phyloP scores from a whole-genome alignment of 2,113 vertebrate species.

The Labeo rohita region DNA sequence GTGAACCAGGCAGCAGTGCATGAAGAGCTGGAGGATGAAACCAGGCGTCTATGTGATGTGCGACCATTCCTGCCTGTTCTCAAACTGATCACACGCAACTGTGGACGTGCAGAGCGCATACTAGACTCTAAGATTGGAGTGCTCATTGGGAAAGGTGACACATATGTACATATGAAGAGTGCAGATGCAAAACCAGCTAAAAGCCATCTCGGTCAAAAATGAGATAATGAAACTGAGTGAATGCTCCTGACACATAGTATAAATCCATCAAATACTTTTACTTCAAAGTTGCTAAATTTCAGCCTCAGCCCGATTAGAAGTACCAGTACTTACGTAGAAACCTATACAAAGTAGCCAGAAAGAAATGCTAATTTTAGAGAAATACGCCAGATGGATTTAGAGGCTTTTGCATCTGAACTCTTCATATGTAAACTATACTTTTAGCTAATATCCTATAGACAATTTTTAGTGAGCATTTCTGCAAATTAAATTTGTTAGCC shows the following conservation, averaged over 20 bases:
- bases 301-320: no score
- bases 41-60: constrained; percentile 90
- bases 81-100: constrained; percentile 90
- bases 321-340: no score
- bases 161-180: not conserved
- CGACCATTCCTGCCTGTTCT: constrained; percentile 95
- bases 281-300: no score
- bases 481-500: not conserved
- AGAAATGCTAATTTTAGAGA: no score
- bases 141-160: constrained; percentile 95
- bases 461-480: not conserved
- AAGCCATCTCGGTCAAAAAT: no score
- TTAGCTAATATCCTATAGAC: not conserved
- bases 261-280: no score
- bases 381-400: no score
- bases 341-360: no score
- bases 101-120: constrained; percentile 89
- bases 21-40: constrained; percentile 95
- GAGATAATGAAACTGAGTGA: no score
- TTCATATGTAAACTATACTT: not conserved
- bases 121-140: constrained; percentile 97
- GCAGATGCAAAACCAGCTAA: no score
- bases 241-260: no score
- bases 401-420: no score
- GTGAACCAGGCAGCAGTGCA: constrained; percentile 97